Base-by-base conservation (phyloP, 2,113 vertebrate species). In the Thalassoma bifasciatum region DNA sequence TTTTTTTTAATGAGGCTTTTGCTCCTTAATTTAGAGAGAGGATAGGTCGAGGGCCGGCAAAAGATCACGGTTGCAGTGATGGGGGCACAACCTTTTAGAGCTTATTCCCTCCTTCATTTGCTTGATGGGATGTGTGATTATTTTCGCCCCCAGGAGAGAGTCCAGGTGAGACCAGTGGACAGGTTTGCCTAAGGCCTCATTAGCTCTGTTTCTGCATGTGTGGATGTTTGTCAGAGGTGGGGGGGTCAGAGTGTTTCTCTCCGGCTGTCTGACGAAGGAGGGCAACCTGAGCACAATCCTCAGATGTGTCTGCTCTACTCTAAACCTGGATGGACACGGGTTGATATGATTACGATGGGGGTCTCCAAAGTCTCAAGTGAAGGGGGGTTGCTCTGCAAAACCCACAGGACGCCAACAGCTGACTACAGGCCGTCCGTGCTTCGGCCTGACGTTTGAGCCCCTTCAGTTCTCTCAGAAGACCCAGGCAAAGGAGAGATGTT, bases 401-500 rank as follows among this genome's bases (percentile, higher is more conserved):
- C 66, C 74, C 34, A 24, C 58, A 78, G 79, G 84, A 82, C 21
- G 53, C 77, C 87, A 82, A 74, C 89, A 89, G 89, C 86, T 89
- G 89, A 86, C 87, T 84, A 52, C 21, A 82, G 78, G 42, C 80
- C 84, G 79, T 84, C 83, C 46, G 53, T 70, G 84, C 77, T 58
- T 62, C 38, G 8, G 70, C 44, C 81, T 69, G 37, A 57, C 22
- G 72, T 63, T 66, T 78, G 66, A 79, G 50, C 76, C 70, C 76
- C 67, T 70, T 63, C 37, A 30, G 83, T 78, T 75, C 73, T 89
- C 77, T 40, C 68, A 83, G 82, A 81, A 82, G 77, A 63, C 37
- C 0, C 57, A 72, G 84, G 84, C 86, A 85, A 72, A 88, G 24
- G 74, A 63, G 72, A 84, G 63, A 84, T 85, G 86, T 92, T 88